phyloP scores from a whole-genome alignment of 1,140 invertebrate species.

The Triops longicaudatus region DNA sequence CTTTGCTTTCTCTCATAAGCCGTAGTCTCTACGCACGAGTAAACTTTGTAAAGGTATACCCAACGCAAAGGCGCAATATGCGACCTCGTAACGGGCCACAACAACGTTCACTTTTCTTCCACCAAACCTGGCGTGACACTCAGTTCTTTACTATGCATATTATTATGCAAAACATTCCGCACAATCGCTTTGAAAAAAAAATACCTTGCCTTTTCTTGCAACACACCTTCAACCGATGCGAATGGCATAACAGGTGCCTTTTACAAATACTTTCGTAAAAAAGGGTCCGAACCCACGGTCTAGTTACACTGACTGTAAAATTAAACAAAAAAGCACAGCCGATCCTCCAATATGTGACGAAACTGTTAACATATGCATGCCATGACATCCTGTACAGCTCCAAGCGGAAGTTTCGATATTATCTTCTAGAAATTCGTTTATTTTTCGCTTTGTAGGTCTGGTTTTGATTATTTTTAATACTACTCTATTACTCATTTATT shows the following conservation, averaged over 20 bases:
- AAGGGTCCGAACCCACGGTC: too few species aligned
- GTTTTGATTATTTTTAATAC: too few species aligned
- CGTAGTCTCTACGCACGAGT: neutral
- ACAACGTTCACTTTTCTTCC: conserved; percentile 5
- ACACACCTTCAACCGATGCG: neutral
- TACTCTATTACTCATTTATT: too few species aligned
- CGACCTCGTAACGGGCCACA: neutral
- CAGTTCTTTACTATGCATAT: conserved; percentile 4
- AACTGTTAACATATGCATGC: too few species aligned
- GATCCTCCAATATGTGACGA: too few species aligned
- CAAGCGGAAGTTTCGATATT: too few species aligned
- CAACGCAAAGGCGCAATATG: neutral
- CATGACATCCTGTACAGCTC: too few species aligned
- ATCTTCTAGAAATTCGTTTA: too few species aligned
- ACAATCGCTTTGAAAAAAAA: neutral
- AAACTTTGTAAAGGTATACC: neutral
- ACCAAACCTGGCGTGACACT: neutral
- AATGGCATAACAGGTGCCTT: neutral
- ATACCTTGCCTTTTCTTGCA: neutral
- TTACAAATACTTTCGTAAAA: too few species aligned
- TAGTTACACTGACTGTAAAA: too few species aligned
- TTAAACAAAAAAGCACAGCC: too few species aligned
- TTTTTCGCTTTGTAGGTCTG: too few species aligned
- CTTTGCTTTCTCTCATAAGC: conserved; percentile 15
- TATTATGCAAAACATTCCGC: conserved; percentile 16